A percentile compares a stretch with the other conserved stretches of the same genome.
These are phyloP conservation scores for Trichoplusia ni DNA, from an alignment of 1,140 invertebrate genomes.

Conservation along the genomic window DNA sequence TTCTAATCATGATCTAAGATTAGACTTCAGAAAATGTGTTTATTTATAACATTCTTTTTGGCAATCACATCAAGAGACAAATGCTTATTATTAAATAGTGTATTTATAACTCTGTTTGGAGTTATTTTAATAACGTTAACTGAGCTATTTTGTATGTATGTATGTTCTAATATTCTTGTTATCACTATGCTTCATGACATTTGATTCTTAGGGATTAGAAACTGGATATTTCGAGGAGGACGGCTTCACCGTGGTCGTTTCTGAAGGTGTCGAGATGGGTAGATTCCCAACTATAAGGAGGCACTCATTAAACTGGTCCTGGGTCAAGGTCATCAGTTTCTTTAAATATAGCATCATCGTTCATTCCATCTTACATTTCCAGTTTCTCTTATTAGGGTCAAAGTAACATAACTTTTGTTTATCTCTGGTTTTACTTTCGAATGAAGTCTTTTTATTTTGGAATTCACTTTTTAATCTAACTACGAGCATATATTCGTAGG, in stretches of 20 bases:
- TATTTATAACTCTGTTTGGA: constrained; percentile 15
- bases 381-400: constrained; percentile 12
- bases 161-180: constrained; percentile 18
- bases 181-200: constrained; percentile 58
- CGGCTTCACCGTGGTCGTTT: constrained; percentile 81
- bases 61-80: not conserved
- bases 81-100: not conserved
- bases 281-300: constrained; percentile 83
- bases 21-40: too few species aligned
- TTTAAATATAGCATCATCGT: constrained; percentile 56
- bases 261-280: constrained; percentile 83
- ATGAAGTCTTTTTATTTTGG: too few species aligned
- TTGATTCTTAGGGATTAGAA: constrained; percentile 74
- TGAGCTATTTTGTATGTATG: constrained; percentile 5
- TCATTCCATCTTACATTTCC: constrained; percentile 73
- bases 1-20: too few species aligned
- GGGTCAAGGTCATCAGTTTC: constrained; percentile 84
- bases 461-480: too few species aligned
- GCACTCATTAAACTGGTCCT: constrained; percentile 84
- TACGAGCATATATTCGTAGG: too few species aligned
- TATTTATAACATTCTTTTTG: too few species aligned
- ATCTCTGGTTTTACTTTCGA: not conserved
- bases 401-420: not conserved
- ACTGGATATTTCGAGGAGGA: constrained; percentile 78
- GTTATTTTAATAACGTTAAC: constrained; percentile 17